Conservation (phyloP, 2,888 invertebrate species). For the Zygothrica quintamaculata region DNA sequence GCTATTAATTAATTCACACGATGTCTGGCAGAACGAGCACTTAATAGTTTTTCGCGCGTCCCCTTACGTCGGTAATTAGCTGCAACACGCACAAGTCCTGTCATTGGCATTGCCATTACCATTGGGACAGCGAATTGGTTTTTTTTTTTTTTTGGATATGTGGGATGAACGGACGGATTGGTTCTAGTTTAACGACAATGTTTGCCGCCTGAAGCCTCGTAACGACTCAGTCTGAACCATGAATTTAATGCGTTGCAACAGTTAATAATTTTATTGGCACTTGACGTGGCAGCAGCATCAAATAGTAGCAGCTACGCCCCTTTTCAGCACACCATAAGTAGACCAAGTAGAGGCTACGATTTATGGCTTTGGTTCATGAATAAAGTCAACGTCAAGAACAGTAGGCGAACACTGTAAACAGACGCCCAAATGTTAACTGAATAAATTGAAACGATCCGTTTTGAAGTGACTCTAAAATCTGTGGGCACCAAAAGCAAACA, state of each 20-base stretch:
- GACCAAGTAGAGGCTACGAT: slow-evolving; percentile 43
- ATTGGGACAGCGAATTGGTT: slow-evolving; percentile 6
- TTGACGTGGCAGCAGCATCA: slow-evolving; percentile 45
- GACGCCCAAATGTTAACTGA: background rate
- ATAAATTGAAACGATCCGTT: slow-evolving; percentile 6
- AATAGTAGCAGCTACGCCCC: background rate
- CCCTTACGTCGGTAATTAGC: slow-evolving; percentile 55
- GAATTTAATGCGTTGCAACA: slow-evolving; percentile 73
- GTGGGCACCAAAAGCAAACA: slow-evolving; percentile 9
- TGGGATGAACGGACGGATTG: slow-evolving; percentile 34
- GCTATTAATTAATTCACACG: slow-evolving; percentile 67
- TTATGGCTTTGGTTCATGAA: slow-evolving; percentile 67
- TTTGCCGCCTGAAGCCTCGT: slow-evolving; percentile 39
- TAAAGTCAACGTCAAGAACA: slow-evolving; percentile 56
- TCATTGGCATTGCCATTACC: too few species aligned
- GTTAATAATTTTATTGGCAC: slow-evolving; percentile 77
- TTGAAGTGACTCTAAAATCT: slow-evolving; percentile 20
- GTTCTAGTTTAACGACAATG: slow-evolving; percentile 63
- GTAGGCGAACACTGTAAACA: slow-evolving; percentile 15
- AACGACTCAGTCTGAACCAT: slow-evolving; percentile 47
- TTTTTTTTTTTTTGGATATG: slow-evolving; percentile 27
- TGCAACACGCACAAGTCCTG: slow-evolving; percentile 36
- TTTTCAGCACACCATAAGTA: slow-evolving; percentile 33
- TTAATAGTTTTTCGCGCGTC: slow-evolving; percentile 60
- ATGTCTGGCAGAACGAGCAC: slow-evolving; percentile 34